Percentiles rank a stretch among this genome's conserved stretches.
Conservation (phyloP, 2,888 invertebrate genomes). For the Gerris lacustris region DNA sequence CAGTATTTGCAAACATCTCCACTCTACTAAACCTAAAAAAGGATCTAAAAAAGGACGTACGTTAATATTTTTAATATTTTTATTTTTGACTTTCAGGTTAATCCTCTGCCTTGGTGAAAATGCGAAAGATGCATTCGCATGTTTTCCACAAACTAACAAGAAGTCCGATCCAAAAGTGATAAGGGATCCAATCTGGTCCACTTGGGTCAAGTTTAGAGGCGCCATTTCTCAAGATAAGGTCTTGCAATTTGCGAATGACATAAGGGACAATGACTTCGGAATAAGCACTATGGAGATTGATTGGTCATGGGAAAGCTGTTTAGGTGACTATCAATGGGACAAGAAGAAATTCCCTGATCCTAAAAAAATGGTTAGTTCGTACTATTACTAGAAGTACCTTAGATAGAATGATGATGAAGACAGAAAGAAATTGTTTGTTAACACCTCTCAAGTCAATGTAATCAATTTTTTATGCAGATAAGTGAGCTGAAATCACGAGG, state of each 20-base stretch:
- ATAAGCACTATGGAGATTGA: conserved; percentile 75
- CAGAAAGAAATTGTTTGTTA: too few species aligned
- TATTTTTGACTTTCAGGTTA: conserved; percentile 9
- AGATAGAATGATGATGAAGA: too few species aligned
- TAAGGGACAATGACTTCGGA: conserved; percentile 50
- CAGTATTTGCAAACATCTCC: too few species aligned
- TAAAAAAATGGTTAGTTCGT: conserved; percentile 41
- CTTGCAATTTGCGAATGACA: conserved; percentile 53
- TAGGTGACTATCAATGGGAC: conserved; percentile 66
- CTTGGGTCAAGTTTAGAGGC: conserved; percentile 64
- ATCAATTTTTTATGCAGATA: conserved; percentile 10
- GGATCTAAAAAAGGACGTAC: too few species aligned
- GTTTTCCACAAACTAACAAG: conserved; percentile 45
- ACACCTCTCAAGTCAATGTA: too few species aligned
- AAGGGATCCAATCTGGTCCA: conserved; percentile 74
- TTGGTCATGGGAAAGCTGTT: conserved; percentile 76
- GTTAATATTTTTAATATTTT: too few species aligned
- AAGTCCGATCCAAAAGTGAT: conserved; percentile 60
- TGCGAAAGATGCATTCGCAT: conserved; percentile 45
- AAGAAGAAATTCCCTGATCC: conserved; percentile 56
- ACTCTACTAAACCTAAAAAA: too few species aligned
- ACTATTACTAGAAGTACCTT: too few species aligned
- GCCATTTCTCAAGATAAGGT: conserved; percentile 52
- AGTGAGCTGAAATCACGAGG: conserved; percentile 43
- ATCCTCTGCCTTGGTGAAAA: conserved; percentile 11